Conservation (phyloP, 2,113 vertebrate genomes). For the Scatophagus argus region DNA sequence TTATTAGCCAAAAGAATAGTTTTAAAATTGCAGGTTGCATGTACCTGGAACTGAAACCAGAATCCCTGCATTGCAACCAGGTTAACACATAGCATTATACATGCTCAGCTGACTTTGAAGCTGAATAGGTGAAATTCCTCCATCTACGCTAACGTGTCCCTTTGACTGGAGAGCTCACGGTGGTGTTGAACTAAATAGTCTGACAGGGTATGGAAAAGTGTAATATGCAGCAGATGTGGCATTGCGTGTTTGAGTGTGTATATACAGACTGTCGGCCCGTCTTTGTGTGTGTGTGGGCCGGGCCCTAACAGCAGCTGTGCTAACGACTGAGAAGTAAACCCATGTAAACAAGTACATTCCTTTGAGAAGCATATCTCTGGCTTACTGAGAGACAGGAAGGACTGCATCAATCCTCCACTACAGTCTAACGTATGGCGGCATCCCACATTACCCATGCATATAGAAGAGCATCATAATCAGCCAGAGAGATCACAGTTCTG, state of each 20-base stretch:
- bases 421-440: slow-evolving; percentile 26
- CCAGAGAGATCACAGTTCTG: slow-evolving; percentile 64
- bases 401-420: slow-evolving; percentile 48
- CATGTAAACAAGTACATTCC: slow-evolving; percentile 61
- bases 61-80: neutral
- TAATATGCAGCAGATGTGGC: slow-evolving; percentile 25
- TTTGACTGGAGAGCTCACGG: neutral
- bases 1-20: neutral
- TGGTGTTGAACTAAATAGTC: neutral
- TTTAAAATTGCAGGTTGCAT: neutral
- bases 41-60: neutral
- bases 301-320: slow-evolving; percentile 32
- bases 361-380: slow-evolving; percentile 30
- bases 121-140: neutral
- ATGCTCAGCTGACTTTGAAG: neutral
- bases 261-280: slow-evolving; percentile 11
- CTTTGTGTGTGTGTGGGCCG: slow-evolving; percentile 22
- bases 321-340: neutral
- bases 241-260: slow-evolving; percentile 20
- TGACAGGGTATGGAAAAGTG: neutral
- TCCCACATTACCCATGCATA: slow-evolving; percentile 41
- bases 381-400: slow-evolving; percentile 6
- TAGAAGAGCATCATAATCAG: slow-evolving; percentile 35
- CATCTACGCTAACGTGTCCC: neutral
- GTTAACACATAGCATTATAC: neutral